These are phyloP conservation scores for Probaryconus sp. DNA, from an alignment of 1,140 invertebrate genomes.

Conservation along the genomic window DNA sequence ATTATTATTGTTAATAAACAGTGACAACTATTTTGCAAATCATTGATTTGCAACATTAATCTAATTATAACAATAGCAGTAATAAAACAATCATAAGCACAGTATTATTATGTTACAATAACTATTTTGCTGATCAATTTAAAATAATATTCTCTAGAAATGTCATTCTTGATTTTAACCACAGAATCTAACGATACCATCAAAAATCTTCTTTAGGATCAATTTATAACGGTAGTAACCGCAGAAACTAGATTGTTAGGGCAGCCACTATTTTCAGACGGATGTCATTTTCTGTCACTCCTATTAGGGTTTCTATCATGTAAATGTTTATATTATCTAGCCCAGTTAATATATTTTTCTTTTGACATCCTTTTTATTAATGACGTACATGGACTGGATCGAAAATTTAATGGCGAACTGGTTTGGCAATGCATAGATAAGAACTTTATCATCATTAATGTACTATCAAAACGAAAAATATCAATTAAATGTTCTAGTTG, in stretches of 20 bases:
- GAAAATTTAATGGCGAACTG: not conserved
- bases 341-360: not conserved
- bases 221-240: constrained; percentile 15
- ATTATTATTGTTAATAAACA: no score
- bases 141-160: no score
- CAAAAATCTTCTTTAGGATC: not conserved
- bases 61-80: no score
- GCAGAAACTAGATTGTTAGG: not conserved
- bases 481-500: not conserved
- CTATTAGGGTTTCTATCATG: no score
- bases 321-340: no score
- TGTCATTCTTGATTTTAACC: constrained; percentile 10
- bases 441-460: no score
- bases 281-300: not conserved
- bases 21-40: no score
- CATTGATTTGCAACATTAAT: no score
- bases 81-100: no score
- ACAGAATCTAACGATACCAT: not conserved
- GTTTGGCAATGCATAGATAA: constrained; percentile 24
- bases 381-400: not conserved
- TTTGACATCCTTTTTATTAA: constrained; percentile 3
- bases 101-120: no score
- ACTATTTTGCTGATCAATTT: no score
- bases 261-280: constrained; percentile 6
- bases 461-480: no score